Evolutionary conservation across 2,888 invertebrate genomes (phyloP), one percentile per base, ranked within the genome.

Genomic region (Drosophila hamatofila): DNA sequence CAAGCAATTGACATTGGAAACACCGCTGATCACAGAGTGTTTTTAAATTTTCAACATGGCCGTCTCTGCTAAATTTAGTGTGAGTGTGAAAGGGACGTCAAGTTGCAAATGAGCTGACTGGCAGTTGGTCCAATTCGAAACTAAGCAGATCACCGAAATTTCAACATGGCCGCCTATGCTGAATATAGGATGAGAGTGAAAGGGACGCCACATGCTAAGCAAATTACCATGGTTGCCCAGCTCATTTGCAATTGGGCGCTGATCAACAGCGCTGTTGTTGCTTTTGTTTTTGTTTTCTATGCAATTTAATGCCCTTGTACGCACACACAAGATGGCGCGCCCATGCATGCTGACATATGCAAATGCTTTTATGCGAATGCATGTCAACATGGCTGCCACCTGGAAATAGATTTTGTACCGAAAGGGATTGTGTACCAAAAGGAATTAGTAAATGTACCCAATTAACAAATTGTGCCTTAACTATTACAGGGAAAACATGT

Each of bases 181-280:
- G 0, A 4, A 2, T 16, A 4, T 23, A 3, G 2, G 6, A 3
- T 12, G 12, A 14, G 54, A 12, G 12, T 7, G 23, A 46, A 25
- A 46, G 25, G 27, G 46, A 27, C 18, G 16, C 5, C 35, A 6
- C 25, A 37, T 9, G n/a, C 37, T 23, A 23, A 37, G 27, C 30
- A 8, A 25, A 46, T 46, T 46, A 21, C n/a, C 23, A 35, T 37
- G 35, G 9, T 44, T 14, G 35, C n/a, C 4, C 27, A 35, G 46
- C 58, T 37, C 25, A 46, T 57, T 57, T 46, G 14, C 35, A 25
- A 46, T 46, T 58, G 46, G 46, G 11, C 27, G 48, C 16, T 16
- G 48, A 58, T 58, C 58, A 39, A 11, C 25, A 16, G 18, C 18
- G 21, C 25, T 35, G 44, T 23, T 23, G 35, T 14, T 25, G 44